Evolutionary conservation across 2,797 vertebrate species (phyloP), one percentile per base, ranked within the genome.

Genomic region (Cheirogaleus major): DNA sequence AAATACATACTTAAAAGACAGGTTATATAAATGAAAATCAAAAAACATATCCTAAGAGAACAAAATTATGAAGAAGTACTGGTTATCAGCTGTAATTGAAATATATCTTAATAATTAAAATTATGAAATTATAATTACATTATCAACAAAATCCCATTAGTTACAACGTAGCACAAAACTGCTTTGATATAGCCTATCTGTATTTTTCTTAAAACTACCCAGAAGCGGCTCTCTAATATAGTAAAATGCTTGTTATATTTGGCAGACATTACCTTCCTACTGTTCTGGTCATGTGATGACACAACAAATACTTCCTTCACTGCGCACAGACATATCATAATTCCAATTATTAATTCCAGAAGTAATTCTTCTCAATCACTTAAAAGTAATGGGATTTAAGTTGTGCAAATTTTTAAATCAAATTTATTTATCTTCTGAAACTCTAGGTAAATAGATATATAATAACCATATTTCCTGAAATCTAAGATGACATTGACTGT

Each of bases 81-180:
- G 86, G 27, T 83, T 91, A 89, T 2, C 11, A 85, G 22, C 41
- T 59, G n/a, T 63, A 88, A 84, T 7, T 76, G 22, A 89, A 87
- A 95, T 63, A 35, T 50, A 88, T 67, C 43, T 92, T 86, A 92
- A 90, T 70, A 72, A 41, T 79, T 25, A 93, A 89, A 65, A 25
- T 72, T 63, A 86, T 67, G 4, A 80, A 73, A 91, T 67, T 22
- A 45, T 61, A 93, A 52, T 78, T 76, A 52, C 55, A 89, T 89
- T 87, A 92, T 43, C 75, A 90, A 92, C 67, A 76, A 88, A 95
- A 92, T 78, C 23, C n/a, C 81, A 93, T 73, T 91, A 69, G 80
- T 32, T 91, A 93, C 1, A 90, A 55, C 9, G 67, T 1, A 69
- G 35, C 43, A 89, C 43, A 95, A 93, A 78, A 86, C 14, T 83